Evolutionary conservation across 2,888 invertebrate species (phyloP), one percentile per base, ranked within the genome.

Genomic region (Sinodicranocentrus sp.): DNA sequence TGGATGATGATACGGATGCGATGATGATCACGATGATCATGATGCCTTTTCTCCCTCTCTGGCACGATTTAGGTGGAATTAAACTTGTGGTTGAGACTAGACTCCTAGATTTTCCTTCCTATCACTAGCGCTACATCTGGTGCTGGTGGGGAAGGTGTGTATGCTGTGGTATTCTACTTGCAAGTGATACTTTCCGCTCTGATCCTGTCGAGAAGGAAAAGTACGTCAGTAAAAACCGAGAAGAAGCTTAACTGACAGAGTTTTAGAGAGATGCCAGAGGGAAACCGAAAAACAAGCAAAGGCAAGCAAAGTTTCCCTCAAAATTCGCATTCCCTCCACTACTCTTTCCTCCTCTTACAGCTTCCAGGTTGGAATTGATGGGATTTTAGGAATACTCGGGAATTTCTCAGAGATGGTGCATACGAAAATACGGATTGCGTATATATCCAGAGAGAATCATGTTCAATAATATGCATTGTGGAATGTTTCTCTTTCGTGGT

Each of bases 1-100:
- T 57, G 39, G 59, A 52, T 26, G 52, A 65, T 33, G 63, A 65
- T 57, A 57, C 25, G 17, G 5, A n/a, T 39, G 6, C 13, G 39
- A 39, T 61, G 48, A 17, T 71, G 28, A 26, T 71, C 57, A 59
- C 28, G 63, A 73, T 73, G 73, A 73, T 73, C 72, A 48, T 26
- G 26, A 39, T 72, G 17, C 10, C 63, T 13, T 63, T 67, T 10
- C 28, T 59, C 72, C n/a, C 44, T 44, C 26, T 73, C 65, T 54
- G 28, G 63, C 65, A 65, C 63, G 75, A 63, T 75, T 75, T 75
- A 48, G 44, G 26, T 65, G 75, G 65, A 75, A 75, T 75, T 75
- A 75, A 63, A 75, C 63, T 75, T 75, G 75, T 52, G 75, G 75
- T 65, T 63, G 13, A 28, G 44, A n/a, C 52, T 6, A 63, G 23